Evolutionary conservation across 2,113 vertebrate genomes (phyloP), one percentile per base, ranked within the genome.

Genomic region (Cygnus buccinator): DNA sequence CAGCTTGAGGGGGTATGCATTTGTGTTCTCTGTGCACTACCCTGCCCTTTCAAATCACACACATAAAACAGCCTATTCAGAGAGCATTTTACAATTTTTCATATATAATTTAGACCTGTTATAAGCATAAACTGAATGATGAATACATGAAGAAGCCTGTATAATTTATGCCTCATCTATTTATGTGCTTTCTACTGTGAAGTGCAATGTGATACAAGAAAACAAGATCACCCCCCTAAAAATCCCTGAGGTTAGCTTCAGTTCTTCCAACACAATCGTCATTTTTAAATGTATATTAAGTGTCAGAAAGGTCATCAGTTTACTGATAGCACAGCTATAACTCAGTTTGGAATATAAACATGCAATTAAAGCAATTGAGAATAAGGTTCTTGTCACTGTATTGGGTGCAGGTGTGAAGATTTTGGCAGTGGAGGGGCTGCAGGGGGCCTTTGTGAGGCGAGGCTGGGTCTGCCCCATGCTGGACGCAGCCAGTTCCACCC

Each of bases 21-120:
- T 46, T 23, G 22, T 54, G 39, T 15, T n/a, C 37, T 73, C 29
- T 21, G 29, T 11, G 28, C 19, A 33, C 55, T 52, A 77, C 20
- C 39, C 20, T 70, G 8, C 1, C 15, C n/a, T 46, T 79, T 93
- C 46, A 61, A 80, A 46, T 31, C 62, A 33, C 20, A 41, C 3
- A 61, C 29, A 28, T 16, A 28, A 21, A 44, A 55, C 2, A 54
- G 4, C 13, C 31, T 41, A 43, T 50, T 83, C 68, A 59, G 35
- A 71, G 26, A 29, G 35, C 75, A 50, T 91, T 95, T 95, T 71
- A 41, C 28, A 67, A 9, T 48, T 84, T 94, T 96, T 91, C 48
- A 66, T 94, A 33, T 83, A 50, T 88, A 70, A 80, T 84, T 96
- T 81, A 85, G 52, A 79, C 50, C 39, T 92, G 39, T 59, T 94